Evolutionary conservation across 2,113 vertebrate genomes (phyloP).

Genomic region (Hippocampus abdominalis): DNA sequence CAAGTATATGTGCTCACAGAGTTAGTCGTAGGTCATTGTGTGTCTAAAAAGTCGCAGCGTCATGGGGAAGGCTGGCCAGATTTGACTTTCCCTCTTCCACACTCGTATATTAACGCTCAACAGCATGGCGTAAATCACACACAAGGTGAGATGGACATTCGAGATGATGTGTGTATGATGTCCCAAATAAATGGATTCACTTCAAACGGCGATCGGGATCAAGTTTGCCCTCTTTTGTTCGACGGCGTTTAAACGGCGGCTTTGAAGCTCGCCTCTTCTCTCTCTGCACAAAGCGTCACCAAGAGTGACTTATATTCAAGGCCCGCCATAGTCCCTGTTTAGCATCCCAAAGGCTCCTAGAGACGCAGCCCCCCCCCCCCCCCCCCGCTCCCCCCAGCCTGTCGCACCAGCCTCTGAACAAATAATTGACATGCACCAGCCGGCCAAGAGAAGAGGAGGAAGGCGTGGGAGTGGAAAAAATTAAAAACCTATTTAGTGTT

Average conservation of each 20-base stretch:
- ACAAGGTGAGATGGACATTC: slow-evolving; percentile 1
- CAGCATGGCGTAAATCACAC: slow-evolving; percentile 18
- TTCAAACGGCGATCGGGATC: slow-evolving; percentile 88
- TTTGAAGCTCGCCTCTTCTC: slow-evolving; percentile 87
- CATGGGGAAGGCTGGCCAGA: background rate
- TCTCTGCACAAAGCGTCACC: slow-evolving; percentile 75
- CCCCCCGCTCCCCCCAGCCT: too few relatives aligned
- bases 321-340: slow-evolving; percentile 75
- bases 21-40: background rate
- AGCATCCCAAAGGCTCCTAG: slow-evolving; percentile 89
- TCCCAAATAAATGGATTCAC: slow-evolving; percentile 41
- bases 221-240: slow-evolving; percentile 83
- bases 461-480: slow-evolving; percentile 72
- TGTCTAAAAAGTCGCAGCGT: background rate
- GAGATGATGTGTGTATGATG: slow-evolving; percentile 1
- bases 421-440: slow-evolving; percentile 89
- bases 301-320: slow-evolving; percentile 66
- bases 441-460: slow-evolving; percentile 53
- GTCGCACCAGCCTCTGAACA: slow-evolving; percentile 83
- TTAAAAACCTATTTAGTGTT: slow-evolving; percentile 66
- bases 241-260: slow-evolving; percentile 77
- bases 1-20: background rate
- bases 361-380: slow-evolving; percentile 61
- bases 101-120: background rate
- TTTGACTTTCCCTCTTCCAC: background rate